A percentile compares a stretch with the other conserved stretches of the same genome.
Conservation (phyloP, 2,888 invertebrate genomes). For the Tricholauxania praeusta region DNA sequence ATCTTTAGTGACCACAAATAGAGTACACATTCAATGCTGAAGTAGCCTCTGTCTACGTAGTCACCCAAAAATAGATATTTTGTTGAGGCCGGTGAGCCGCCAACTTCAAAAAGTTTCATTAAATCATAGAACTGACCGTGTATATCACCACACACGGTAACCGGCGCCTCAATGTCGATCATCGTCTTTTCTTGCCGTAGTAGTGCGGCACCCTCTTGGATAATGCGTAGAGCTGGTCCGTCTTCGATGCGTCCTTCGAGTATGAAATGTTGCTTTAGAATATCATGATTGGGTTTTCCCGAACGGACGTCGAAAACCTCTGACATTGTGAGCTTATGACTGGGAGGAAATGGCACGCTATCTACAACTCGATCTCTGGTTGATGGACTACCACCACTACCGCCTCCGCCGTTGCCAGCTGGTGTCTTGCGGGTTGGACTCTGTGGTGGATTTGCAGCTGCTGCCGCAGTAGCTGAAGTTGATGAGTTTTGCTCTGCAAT, state of each 20-base stretch:
- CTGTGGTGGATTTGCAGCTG: slow-evolving; percentile 28
- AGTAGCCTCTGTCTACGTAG: slow-evolving; percentile 99
- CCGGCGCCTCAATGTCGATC: slow-evolving; percentile 99
- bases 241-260: slow-evolving; percentile 98
- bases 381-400: slow-evolving; percentile 32
- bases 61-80: slow-evolving; percentile 99
- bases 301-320: slow-evolving; percentile 96
- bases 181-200: slow-evolving; percentile 93
- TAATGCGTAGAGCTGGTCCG: slow-evolving; percentile 94
- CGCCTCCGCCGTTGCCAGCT: slow-evolving; percentile 39
- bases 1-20: slow-evolving; percentile 99
- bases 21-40: slow-evolving; percentile 82
- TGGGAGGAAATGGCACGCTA: slow-evolving; percentile 97
- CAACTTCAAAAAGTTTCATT: slow-evolving; percentile 98
- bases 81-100: slow-evolving; percentile 93
- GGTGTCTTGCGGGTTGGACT: slow-evolving; percentile 41
- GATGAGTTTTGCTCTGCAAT: slow-evolving; percentile 32
- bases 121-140: slow-evolving; percentile 99
- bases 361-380: slow-evolving; percentile 57
- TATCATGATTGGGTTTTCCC: slow-evolving; percentile 94
- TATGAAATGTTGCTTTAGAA: slow-evolving; percentile 98
- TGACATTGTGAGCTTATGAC: slow-evolving; percentile 92
- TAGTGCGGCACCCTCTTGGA: slow-evolving; percentile 94
- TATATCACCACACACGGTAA: slow-evolving; percentile 99
- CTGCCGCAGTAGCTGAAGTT: slow-evolving; percentile 23